Conservation (phyloP, 2,113 vertebrate species). For the human (Homo sapiens) region GRCh38 chr9:84091001-84091500, state of each 20-base stretch:
- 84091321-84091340: not conserved
- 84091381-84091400: not conserved
- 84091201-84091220: not conserved
- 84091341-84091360: not conserved
- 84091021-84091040: too few species aligned
- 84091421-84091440: not conserved
- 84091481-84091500: not conserved
- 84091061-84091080: too few species aligned
- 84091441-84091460: not conserved
- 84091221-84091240: too few species aligned
- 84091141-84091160: not conserved
- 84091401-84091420: not conserved
- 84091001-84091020: too few species aligned
- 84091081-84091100: too few species aligned
- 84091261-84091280: not conserved
- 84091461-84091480: constrained; percentile 23
- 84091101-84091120: too few species aligned
- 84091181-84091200: not conserved
- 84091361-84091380: not conserved
- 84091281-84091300: constrained; percentile 8
- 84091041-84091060: too few species aligned
- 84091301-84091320: constrained; percentile 9
- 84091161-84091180: not conserved
- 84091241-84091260: not conserved
- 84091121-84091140: not conserved